Percentiles rank a stretch among this genome's conserved stretches.
phyloP scores from a whole-genome alignment of 2,113 vertebrate species.

The Seriola quinqueradiata region DNA sequence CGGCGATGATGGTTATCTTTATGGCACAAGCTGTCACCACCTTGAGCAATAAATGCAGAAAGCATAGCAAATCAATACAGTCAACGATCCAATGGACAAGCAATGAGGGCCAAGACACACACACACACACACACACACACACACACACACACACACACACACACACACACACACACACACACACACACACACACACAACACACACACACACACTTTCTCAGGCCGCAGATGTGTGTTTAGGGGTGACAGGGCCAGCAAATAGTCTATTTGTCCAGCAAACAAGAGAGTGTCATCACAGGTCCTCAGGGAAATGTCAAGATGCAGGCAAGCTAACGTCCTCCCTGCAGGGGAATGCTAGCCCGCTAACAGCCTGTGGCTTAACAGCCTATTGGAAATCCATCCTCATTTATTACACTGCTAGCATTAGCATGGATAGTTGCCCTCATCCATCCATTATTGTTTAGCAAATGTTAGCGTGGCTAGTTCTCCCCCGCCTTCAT shows the following conservation, averaged over 20 bases:
- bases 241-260: conserved; percentile 51
- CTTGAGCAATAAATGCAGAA: conserved; percentile 52
- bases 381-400: conserved; percentile 73
- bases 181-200: background rate
- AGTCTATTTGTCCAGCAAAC: conserved; percentile 71
- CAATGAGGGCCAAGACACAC: conserved; percentile 4
- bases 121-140: conserved; percentile 30
- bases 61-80: conserved; percentile 58
- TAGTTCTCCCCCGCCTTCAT: background rate
- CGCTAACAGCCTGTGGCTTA: conserved; percentile 43
- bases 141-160: background rate
- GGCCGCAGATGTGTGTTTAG: conserved; percentile 41
- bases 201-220: background rate
- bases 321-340: conserved; percentile 49
- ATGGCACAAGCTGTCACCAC: conserved; percentile 46
- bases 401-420: conserved; percentile 71
- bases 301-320: conserved; percentile 64
- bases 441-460: conserved; percentile 12
- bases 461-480: background rate
- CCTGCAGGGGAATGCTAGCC: background rate
- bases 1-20: conserved; percentile 28
- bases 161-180: background rate
- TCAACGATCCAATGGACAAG: conserved; percentile 50
- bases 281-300: conserved; percentile 44
- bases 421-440: conserved; percentile 49